phyloP scores from a whole-genome alignment of 2,113 vertebrate genomes.

The Charadrius vociferus region DNA sequence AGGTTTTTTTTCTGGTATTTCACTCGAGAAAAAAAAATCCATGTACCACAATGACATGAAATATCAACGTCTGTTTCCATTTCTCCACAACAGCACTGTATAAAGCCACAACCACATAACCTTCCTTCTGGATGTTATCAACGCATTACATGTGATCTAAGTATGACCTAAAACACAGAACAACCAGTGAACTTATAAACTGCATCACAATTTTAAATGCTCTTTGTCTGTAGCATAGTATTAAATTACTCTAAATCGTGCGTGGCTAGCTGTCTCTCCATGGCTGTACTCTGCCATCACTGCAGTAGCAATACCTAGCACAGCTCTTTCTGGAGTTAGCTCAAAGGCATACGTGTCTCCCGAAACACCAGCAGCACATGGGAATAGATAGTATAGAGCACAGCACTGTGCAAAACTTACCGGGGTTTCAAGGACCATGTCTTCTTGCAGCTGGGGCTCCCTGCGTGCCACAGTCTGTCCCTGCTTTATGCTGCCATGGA shows the following conservation, averaged over 20 bases:
- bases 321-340: fast-evolving
- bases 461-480: fast-evolving
- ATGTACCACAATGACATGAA: background rate
- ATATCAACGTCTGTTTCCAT: background rate
- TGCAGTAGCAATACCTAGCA: too few species aligned
- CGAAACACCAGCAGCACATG: background rate
- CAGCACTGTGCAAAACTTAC: background rate
- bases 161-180: background rate
- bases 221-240: background rate
- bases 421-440: conserved; percentile 4
- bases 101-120: background rate
- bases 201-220: fast-evolving
- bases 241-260: fast-evolving
- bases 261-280: fast-evolving
- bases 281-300: background rate
- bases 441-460: background rate
- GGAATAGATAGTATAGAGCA: background rate
- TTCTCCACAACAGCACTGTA: background rate
- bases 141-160: background rate
- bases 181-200: background rate
- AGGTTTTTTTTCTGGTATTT: background rate
- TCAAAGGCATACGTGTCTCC: fast-evolving
- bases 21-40: background rate
- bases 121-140: background rate
- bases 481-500: fast-evolving